Base-by-base conservation (phyloP, 2,888 invertebrate genomes). In the Sminthurinus aureus region DNA sequence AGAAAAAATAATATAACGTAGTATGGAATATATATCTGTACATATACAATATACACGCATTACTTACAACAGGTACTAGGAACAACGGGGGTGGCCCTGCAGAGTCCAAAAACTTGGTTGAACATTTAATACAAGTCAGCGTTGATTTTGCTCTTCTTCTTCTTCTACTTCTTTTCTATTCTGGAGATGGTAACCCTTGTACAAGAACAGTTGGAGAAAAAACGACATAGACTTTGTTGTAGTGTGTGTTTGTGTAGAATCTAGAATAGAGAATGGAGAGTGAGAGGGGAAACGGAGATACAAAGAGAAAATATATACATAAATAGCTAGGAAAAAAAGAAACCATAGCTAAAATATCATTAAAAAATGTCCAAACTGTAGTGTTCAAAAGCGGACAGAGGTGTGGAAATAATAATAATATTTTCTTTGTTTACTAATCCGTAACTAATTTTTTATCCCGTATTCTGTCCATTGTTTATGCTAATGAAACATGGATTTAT, bases 41-140 rank as follows among this genome's bases (percentile, higher is more conserved):
- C 83, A 83, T 0, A 20, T 26, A 69, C 38, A 75, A 75, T n/a
- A 58, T 58, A 76, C 76, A 12, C 58, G 50, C 20, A 76, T 38
- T 38, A 38, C 38, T 38, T 38, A 38, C 38, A 38, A 38, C 38
- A 38, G 38, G 78, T 78, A 83, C 83, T 52, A 69, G 58, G 78
- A 83, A 83, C 83, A 69, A 79, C 83, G 58, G 83, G 83, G 83
- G 83, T 83, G 83, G 83, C 75, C 83, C 38, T 13, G 1, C 15
- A 58, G 58, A 67, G 80, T 80, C 69, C 71, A 71, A 67, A 80
- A 80, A 71, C 69, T 71, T 69, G 51, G 76, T 24, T 52, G 52
- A 76, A 76, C 76, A 76, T 76, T 52, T 50, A 76, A 38, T 38
- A 38, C 38, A 6, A 38, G 58, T 58, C 58, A 58, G 9, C 58